These are phyloP conservation scores for Scaptomyza montana DNA, from an alignment of 1,140 invertebrate genomes.

Conservation along the genomic window DNA sequence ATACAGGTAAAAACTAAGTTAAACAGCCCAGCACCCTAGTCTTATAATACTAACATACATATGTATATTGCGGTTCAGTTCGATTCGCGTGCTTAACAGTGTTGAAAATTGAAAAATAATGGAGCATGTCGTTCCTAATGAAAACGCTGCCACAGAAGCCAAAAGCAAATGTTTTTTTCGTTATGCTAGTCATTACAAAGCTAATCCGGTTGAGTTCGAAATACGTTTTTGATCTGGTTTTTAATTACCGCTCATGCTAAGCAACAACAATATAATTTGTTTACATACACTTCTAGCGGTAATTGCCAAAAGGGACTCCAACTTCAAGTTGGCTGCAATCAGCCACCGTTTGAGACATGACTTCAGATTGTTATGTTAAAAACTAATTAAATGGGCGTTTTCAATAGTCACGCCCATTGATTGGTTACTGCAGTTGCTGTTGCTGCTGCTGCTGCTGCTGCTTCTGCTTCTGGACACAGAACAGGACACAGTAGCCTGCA, in stretches of 20 bases:
- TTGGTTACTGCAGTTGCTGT: slow-evolving; percentile 39
- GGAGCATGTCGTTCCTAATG: slow-evolving; percentile 77
- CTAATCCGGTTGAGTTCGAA: slow-evolving; percentile 30
- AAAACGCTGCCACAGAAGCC: slow-evolving; percentile 41
- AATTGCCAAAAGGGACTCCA: slow-evolving; percentile 36
- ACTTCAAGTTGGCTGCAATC: slow-evolving; percentile 52
- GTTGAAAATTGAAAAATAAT: slow-evolving; percentile 81
- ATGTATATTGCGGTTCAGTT: slow-evolving; percentile 38
- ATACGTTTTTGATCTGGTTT: slow-evolving; percentile 44
- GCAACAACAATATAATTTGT: slow-evolving; percentile 76
- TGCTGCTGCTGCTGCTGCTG: neutral
- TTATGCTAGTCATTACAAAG: slow-evolving; percentile 56
- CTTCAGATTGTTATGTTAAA: slow-evolving; percentile 82
- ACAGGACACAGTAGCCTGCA: slow-evolving; percentile 70
- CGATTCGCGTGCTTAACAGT: slow-evolving; percentile 74
- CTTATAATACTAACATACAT: slow-evolving; percentile 5
- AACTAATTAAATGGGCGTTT: slow-evolving; percentile 83
- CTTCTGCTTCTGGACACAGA: neutral
- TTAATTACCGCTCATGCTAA: slow-evolving; percentile 76
- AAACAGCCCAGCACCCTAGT: neutral
- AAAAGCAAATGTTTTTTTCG: slow-evolving; percentile 3
- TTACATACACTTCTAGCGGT: slow-evolving; percentile 58
- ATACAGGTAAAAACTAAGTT: slow-evolving; percentile 92
- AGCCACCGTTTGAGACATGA: slow-evolving; percentile 49
- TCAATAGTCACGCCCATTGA: slow-evolving; percentile 76